phyloP scores from a whole-genome alignment of 1,140 invertebrate genomes.

The Parapsyche elsis region DNA sequence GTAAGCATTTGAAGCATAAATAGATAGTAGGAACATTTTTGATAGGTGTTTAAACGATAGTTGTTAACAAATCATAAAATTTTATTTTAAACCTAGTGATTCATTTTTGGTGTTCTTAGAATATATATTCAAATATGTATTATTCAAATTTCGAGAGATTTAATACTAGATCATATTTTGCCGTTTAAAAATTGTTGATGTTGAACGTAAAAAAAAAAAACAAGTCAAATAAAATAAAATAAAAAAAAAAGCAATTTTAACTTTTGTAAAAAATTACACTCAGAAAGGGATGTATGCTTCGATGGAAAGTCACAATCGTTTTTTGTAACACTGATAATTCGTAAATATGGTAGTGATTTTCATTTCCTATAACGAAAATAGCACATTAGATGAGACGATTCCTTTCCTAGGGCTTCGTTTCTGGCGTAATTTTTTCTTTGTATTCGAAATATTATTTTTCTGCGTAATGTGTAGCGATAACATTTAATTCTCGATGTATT shows the following conservation, averaged over 20 bases:
- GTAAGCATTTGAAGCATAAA: conserved; percentile 46
- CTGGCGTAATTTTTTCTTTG: not conserved
- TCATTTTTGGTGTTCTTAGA: conserved; percentile 38
- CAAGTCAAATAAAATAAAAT: not conserved
- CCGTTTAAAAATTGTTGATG: conserved; percentile 11
- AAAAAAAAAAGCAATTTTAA: not conserved
- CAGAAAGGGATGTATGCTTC: conserved; percentile 12
- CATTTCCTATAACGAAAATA: not conserved
- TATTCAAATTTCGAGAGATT: conserved; percentile 6
- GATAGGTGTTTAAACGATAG: conserved; percentile 44
- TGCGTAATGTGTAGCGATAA: not conserved
- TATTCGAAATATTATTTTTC: not conserved
- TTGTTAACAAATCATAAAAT: conserved; percentile 48
- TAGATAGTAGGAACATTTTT: conserved; percentile 45
- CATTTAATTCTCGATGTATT: not conserved
- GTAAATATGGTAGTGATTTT: not conserved
- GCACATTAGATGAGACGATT: not conserved
- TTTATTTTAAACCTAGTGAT: conserved; percentile 43
- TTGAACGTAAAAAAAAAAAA: not conserved
- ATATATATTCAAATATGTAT: conserved; percentile 18
- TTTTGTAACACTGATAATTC: not conserved
- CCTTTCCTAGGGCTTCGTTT: not conserved
- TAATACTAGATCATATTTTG: conserved; percentile 8
- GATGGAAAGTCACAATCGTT: conserved; percentile 2
- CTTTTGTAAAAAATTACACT: conserved; percentile 19